Evolutionary conservation across 1,140 invertebrate species (phyloP).

Genomic region (Dendroctonus valens): DNA sequence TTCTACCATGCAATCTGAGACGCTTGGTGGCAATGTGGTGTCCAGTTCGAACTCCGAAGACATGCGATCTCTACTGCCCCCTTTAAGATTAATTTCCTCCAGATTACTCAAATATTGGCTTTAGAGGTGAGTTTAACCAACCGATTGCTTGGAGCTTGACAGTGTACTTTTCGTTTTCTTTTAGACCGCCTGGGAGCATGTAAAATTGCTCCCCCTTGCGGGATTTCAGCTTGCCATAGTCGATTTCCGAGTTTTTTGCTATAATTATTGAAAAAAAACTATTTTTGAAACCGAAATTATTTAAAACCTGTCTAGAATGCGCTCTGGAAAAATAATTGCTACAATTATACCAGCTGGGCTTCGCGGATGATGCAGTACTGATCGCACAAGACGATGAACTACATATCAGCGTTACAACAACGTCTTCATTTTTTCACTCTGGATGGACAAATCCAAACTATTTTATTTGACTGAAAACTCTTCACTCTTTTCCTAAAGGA

Average conservation of each 20-base stretch:
- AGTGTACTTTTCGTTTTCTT: background rate
- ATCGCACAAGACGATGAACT: too few relatives aligned
- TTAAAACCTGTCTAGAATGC: too few relatives aligned
- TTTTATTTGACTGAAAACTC: slow-evolving; percentile 4
- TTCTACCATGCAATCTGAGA: background rate
- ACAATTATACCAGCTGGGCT: too few relatives aligned
- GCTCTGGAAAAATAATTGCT: too few relatives aligned
- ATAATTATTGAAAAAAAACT: too few relatives aligned
- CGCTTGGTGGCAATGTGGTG: background rate
- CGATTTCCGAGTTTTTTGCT: background rate
- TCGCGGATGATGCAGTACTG: too few relatives aligned
- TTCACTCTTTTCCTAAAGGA: background rate
- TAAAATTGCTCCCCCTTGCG: slow-evolving; percentile 1
- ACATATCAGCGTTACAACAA: too few relatives aligned
- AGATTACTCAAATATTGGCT: background rate
- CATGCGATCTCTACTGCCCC: background rate
- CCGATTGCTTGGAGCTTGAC: background rate
- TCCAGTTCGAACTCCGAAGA: slow-evolving; percentile 7
- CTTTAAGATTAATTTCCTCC: background rate
- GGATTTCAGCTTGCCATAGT: slow-evolving; percentile 3
- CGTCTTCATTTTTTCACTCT: too few relatives aligned
- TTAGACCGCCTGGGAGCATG: background rate
- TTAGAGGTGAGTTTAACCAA: background rate
- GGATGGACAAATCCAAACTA: too few relatives aligned
- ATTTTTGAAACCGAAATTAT: too few relatives aligned